Conservation (phyloP, 1,140 invertebrate species). For the Nixonia krombeini region DNA sequence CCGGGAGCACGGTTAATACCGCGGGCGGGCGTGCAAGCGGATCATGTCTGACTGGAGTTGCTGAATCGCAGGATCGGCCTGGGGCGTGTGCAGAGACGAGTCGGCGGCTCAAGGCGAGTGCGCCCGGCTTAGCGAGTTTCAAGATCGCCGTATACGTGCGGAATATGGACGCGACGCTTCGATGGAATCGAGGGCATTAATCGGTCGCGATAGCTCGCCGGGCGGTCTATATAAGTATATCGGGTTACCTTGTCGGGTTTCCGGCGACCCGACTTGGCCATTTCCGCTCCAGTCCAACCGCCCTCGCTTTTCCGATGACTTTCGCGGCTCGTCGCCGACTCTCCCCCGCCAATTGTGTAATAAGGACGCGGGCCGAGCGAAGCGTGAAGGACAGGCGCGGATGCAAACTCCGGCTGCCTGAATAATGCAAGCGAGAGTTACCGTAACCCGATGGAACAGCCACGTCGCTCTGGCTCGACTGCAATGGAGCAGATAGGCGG, state of each 20-base stretch:
- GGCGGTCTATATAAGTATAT: slow-evolving; percentile 31
- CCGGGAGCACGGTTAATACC: no score
- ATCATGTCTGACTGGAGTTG: no score
- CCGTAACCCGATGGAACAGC: slow-evolving; percentile 28
- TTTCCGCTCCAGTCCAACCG: no score
- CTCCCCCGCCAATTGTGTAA: no score
- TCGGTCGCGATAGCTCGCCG: slow-evolving; percentile 29
- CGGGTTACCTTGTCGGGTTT: not conserved
- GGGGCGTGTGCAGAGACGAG: no score
- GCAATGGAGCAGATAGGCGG: slow-evolving; percentile 7
- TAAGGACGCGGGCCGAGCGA: not conserved
- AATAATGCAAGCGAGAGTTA: slow-evolving; percentile 44
- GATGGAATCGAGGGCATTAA: slow-evolving; percentile 36
- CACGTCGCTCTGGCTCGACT: slow-evolving; percentile 9
- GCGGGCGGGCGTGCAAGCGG: no score
- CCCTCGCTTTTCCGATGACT: no score
- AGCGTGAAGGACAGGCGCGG: slow-evolving; percentile 10
- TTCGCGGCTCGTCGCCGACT: no score
- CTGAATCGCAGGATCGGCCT: no score
- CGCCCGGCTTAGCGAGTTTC: no score
- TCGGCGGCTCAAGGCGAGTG: no score
- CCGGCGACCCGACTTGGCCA: slow-evolving; percentile 14
- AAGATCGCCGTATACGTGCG: no score
- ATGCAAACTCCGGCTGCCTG: slow-evolving; percentile 43
- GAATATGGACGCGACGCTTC: slow-evolving; percentile 22